These are phyloP conservation scores for Cotesia glomerata DNA, from an alignment of 1,140 invertebrate genomes.

Conservation along the genomic window DNA sequence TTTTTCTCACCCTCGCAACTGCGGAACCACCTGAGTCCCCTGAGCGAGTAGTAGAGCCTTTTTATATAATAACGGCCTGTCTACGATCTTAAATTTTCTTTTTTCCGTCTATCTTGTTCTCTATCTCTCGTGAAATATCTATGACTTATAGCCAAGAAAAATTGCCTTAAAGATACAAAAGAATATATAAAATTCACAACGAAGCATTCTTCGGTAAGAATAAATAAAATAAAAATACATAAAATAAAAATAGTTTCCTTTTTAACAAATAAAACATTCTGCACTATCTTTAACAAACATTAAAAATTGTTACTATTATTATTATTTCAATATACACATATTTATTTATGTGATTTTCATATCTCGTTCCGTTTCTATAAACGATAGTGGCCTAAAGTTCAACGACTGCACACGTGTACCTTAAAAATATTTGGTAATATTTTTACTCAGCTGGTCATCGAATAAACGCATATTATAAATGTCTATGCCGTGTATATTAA, in stretches of 20 bases:
- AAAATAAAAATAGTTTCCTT: not conserved
- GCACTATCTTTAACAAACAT: conserved; percentile 4
- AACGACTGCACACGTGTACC: not conserved
- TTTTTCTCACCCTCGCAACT: too few species aligned
- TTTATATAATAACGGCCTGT: too few species aligned
- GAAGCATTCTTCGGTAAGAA: not conserved
- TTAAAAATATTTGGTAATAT: not conserved
- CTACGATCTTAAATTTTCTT: not conserved
- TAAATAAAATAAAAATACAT: not conserved
- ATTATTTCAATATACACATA: not conserved
- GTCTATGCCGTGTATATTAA: too few species aligned
- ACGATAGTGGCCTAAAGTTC: not conserved
- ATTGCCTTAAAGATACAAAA: conserved; percentile 11
- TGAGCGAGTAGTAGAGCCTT: too few species aligned
- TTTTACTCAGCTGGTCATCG: not conserved
- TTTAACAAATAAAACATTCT: not conserved
- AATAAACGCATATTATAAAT: not conserved
- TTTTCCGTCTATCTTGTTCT: conserved; percentile 3
- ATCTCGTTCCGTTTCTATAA: too few species aligned
- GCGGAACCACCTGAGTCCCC: too few species aligned
- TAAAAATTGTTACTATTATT: not conserved
- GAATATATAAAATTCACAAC: too few species aligned
- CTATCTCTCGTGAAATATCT: conserved; percentile 2
- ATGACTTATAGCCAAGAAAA: conserved; percentile 23
- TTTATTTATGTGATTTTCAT: not conserved